These are phyloP conservation scores for Pardalotus punctatus DNA, from an alignment of 2,113 vertebrate genomes.

Conservation along the genomic window DNA sequence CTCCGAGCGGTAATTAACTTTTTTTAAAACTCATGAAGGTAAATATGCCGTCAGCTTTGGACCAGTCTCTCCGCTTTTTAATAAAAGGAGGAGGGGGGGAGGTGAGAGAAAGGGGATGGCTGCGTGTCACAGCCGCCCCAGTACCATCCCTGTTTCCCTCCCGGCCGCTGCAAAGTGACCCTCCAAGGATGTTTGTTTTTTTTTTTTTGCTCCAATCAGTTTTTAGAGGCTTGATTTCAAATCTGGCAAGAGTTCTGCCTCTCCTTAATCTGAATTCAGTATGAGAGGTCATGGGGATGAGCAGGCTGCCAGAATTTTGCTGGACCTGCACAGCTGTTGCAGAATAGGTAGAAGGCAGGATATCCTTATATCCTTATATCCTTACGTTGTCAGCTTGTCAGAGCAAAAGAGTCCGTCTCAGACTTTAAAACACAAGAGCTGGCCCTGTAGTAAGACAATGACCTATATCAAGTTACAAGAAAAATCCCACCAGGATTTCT, in stretches of 20 bases:
- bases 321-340: not conserved
- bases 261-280: not conserved
- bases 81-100: constrained; percentile 52
- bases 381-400: not conserved
- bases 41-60: constrained; percentile 76
- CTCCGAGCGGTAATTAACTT: constrained; percentile 84
- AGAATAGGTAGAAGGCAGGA: not conserved
- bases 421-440: not conserved
- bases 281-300: not conserved
- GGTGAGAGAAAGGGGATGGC: not conserved
- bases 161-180: not conserved
- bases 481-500: not conserved
- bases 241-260: not conserved
- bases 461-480: not conserved
- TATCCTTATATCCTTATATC: not conserved
- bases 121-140: not conserved
- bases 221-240: not conserved
- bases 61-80: constrained; percentile 71
- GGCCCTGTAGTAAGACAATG: not conserved
- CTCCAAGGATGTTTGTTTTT: not conserved
- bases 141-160: not conserved
- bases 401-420: not conserved
- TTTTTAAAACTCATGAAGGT: constrained; percentile 75
- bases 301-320: not conserved
- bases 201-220: not conserved